Base-by-base conservation (phyloP, 2,888 invertebrate genomes). In the Drosophila tripunctata region DNA sequence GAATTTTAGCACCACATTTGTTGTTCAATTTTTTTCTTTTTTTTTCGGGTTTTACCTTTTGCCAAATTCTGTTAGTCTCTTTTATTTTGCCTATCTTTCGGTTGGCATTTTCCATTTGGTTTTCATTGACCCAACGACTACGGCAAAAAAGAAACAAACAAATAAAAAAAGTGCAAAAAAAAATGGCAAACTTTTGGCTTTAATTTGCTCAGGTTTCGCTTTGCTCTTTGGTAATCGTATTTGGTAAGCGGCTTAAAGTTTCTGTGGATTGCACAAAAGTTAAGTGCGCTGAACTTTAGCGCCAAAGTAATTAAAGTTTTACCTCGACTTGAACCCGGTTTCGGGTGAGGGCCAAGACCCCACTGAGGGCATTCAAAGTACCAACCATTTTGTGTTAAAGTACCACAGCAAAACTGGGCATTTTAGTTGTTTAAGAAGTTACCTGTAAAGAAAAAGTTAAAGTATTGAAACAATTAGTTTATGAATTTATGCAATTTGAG, bases 271-370 rank as follows among this genome's bases (percentile, higher is more conserved):
- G 56, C 55, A 60, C 43, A 77, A 64, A 65, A 82, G 69, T 79
- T 70, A 75, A 78, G 75, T 69, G 72, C 65, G 48, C 63, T 56
- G 68, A 80, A 75, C 72, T 82, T 75, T 60, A 27, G 75, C 78
- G 70, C 62, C 67, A 70, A 75, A 78, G 79, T 80, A 80, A 80
- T 80, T 82, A 82, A 80, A 80, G 70, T 82, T 79, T 80, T 56
- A 48, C 52, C 58, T 30, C 17, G n/a, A 35, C 22, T 12, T 22
- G 24, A 50, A 48, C 44, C 55, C 10, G 14, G 6, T 30, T 12
- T 17, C 19, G 31, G 48, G 19, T 17, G 14, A 3, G 10, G 12
- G 2, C 19, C 12, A 5, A 22, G 6, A 19, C 22, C n/a, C 15
- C 35, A 45, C 43, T 36, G 40, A 30, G 17, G 8, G 17, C 22